Base-by-base conservation (phyloP, 64 coral and sea anemone genomes). In the Montipora cactus region DNA sequence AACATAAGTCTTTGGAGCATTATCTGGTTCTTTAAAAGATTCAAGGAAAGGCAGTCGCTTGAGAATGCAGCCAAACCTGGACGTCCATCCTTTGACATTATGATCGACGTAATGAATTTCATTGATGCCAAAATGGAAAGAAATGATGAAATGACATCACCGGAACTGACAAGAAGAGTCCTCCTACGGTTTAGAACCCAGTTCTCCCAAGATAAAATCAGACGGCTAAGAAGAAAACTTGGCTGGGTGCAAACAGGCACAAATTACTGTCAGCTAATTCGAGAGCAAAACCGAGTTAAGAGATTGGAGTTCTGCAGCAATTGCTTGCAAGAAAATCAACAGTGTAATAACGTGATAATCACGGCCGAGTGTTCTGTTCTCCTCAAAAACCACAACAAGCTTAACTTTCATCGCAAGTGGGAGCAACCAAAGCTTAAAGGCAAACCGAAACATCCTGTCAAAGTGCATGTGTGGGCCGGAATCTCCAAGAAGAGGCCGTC, bases 231-330 rank as follows among this genome's bases (percentile, higher is more conserved):
- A 75, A n/a, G 28, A 49, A 88, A 88, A 13, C 49, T 76, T 19
- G 85, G 69, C 49, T 53, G 85, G 85, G 18, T 88, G 3, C 50
- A 44, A 0, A 14, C 71, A 1, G 19, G 18, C 2, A 53, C 85
- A 2, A 88, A 88, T 21, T 88, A 76, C 28, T 88, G 85, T 47
- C 85, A 76, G 48, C 67, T 88, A 5, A 25, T 25, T 25, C 25
- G 0, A 25, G 25, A 25, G 25, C 25, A 0, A 25, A 25, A 25
- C 25, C 25, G 25, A 25, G 25, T 25, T 25, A 25, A 25, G 25
- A 25, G 25, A 25, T 25, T 25, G 25, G 25, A 25, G 25, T 25
- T 25, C 25, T 25, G 25, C 25, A 25, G 25, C 25, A 25, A 25
- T 25, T 25, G 25, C 25, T 1, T 25, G 25, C 25, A 25, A 25